These are phyloP conservation scores for Sphenopsis melanotis DNA, from an alignment of 2,797 vertebrate species.

Conservation along the genomic window DNA sequence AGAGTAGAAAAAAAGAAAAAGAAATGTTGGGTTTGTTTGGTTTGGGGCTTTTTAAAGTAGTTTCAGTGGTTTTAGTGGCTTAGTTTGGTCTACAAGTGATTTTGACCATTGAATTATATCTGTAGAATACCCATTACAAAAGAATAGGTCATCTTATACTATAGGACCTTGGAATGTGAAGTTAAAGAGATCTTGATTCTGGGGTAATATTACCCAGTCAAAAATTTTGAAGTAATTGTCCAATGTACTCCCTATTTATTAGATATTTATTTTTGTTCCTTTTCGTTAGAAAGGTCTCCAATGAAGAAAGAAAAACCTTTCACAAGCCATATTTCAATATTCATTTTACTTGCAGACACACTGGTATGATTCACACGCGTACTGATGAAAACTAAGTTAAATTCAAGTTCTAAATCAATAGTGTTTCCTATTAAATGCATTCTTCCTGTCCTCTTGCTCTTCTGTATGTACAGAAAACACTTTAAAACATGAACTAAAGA, in stretches of 20 bases:
- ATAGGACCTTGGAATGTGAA: background rate
- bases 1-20: accelerated
- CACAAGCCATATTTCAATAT: background rate
- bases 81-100: background rate
- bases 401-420: background rate
- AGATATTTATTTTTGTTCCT: background rate
- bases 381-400: background rate
- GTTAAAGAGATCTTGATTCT: background rate
- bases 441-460: background rate
- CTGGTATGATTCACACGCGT: background rate
- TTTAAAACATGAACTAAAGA: background rate
- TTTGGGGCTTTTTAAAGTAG: no score
- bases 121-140: background rate
- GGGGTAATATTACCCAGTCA: background rate
- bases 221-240: background rate
- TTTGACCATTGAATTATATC: background rate
- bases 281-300: background rate
- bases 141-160: background rate
- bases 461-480: background rate
- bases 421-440: background rate
- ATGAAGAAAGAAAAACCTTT: background rate
- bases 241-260: background rate
- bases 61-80: background rate
- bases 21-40: background rate
- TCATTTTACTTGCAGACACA: background rate